A percentile compares a stretch with the other conserved stretches of the same genome.
Conservation (phyloP, 2,113 vertebrate genomes). For the Misgurnus anguillicaudatus region DNA sequence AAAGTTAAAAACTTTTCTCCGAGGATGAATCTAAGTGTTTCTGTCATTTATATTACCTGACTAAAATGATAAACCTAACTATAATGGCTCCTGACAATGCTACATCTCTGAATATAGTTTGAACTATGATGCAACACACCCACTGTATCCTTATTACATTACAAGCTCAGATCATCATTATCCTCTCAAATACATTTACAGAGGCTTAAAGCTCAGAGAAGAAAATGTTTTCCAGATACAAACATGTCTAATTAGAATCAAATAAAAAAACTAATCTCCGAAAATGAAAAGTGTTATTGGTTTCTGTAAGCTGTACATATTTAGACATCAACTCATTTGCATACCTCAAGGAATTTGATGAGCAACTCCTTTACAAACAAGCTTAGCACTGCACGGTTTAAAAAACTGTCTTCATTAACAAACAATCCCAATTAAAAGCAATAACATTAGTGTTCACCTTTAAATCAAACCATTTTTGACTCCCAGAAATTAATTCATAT, state of each 20-base stretch:
- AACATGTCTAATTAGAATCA: constrained; percentile 15
- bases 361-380: neutral
- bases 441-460: neutral
- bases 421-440: constrained; percentile 6
- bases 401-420: constrained; percentile 1
- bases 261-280: neutral
- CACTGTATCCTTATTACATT: neutral
- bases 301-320: neutral
- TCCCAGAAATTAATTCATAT: neutral
- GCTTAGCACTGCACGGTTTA: neutral
- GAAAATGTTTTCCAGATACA: neutral
- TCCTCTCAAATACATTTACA: constrained; percentile 7
- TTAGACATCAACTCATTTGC: constrained; percentile 1
- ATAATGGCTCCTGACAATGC: neutral
- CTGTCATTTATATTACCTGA: neutral
- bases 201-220: neutral
- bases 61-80: neutral
- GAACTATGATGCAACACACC: neutral
- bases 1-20: neutral
- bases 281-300: neutral
- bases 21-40: neutral
- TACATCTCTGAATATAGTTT: neutral
- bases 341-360: neutral
- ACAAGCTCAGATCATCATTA: neutral
- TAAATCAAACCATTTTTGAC: neutral